These are phyloP conservation scores for Ceratina australensis DNA, from an alignment of 1,140 invertebrate species.

Conservation along the genomic window DNA sequence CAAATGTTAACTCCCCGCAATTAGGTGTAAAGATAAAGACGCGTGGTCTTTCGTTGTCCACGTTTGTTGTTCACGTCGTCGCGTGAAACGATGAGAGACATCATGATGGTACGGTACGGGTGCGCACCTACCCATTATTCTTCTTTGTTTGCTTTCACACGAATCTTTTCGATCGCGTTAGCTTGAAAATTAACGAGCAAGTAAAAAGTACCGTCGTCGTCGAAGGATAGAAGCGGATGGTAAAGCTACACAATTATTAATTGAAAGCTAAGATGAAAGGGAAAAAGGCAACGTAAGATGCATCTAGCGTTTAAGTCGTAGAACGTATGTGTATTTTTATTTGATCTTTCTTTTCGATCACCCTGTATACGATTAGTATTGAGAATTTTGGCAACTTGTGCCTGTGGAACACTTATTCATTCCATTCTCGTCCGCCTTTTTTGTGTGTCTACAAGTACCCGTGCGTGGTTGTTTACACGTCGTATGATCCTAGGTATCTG, in stretches of 20 bases:
- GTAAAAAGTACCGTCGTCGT: neutral
- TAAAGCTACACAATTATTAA: neutral
- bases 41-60: neutral
- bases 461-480: slow-evolving; percentile 35
- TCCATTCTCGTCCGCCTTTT: slow-evolving; percentile 59
- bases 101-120: slow-evolving; percentile 65
- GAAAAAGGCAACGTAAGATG: too few relatives aligned
- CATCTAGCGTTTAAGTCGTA: too few relatives aligned
- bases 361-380: slow-evolving; percentile 44
- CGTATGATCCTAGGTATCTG: slow-evolving; percentile 41
- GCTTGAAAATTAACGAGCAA: neutral
- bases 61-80: neutral
- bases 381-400: slow-evolving; percentile 76
- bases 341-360: slow-evolving; percentile 47
- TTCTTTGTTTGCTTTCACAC: neutral
- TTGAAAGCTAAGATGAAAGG: neutral
- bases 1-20: slow-evolving; percentile 73
- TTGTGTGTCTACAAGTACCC: slow-evolving; percentile 33
- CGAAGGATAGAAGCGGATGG: neutral
- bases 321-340: neutral
- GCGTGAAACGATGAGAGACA: neutral
- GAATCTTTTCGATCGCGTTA: neutral
- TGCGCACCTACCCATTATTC: slow-evolving; percentile 73
- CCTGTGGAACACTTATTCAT: slow-evolving; percentile 78
- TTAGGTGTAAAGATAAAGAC: slow-evolving; percentile 65